Conservation (phyloP, 2,888 invertebrate species). For the Unio delphinus region DNA sequence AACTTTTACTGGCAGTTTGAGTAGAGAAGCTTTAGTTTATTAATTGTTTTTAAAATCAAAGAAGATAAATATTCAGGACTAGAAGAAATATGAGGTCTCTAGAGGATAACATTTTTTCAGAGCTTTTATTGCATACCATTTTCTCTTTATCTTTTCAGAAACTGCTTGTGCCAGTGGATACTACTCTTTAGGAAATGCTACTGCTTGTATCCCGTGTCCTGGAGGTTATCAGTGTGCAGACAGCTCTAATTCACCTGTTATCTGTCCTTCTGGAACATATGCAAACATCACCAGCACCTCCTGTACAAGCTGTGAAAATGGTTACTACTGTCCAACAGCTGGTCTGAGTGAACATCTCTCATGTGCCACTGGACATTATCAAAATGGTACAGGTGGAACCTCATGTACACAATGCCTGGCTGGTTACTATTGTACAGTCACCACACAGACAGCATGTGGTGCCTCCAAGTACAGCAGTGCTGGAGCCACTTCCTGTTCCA, state of each 20-base stretch:
- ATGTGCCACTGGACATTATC: constrained; percentile 58
- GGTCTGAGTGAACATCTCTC: constrained; percentile 44
- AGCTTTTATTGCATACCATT: too few species aligned
- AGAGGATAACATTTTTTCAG: not conserved
- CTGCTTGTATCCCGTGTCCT: constrained; percentile 59
- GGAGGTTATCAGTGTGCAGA: constrained; percentile 56
- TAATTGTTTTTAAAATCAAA: too few species aligned
- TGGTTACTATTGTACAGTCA: constrained; percentile 46
- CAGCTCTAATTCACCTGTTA: constrained; percentile 23
- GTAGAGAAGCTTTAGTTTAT: too few species aligned
- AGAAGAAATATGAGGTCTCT: not conserved
- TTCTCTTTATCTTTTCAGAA: constrained; percentile 26
- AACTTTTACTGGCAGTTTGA: too few species aligned
- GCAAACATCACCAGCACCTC: constrained; percentile 32
- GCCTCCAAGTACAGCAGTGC: constrained; percentile 51
- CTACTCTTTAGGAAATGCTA: constrained; percentile 54
- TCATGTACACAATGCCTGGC: constrained; percentile 56
- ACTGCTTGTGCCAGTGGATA: constrained; percentile 50
- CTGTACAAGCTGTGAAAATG: constrained; percentile 57
- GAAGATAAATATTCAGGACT: too few species aligned
- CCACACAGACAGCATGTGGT: constrained; percentile 47
- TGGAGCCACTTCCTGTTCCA: constrained; percentile 43
- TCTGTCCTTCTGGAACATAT: constrained; percentile 49
- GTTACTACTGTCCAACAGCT: constrained; percentile 51
- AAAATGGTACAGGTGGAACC: constrained; percentile 44